These are phyloP conservation scores for Gopherus evgoodei DNA, from an alignment of 2,113 vertebrate genomes.

Conservation along the genomic window DNA sequence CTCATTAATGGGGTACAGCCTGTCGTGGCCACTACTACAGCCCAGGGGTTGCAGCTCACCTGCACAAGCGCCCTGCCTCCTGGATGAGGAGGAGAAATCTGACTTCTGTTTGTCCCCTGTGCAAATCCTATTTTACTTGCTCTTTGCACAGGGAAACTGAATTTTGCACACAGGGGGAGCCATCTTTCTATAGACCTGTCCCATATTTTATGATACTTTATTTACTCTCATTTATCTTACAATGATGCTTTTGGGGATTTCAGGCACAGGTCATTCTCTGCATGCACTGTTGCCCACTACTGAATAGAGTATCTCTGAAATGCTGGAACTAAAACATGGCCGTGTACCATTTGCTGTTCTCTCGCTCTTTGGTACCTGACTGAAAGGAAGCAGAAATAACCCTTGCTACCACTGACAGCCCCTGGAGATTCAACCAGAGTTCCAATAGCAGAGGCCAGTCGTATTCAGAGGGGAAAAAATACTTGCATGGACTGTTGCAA, in stretches of 20 bases:
- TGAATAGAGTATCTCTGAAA: neutral
- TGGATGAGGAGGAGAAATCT: neutral
- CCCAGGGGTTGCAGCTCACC: neutral
- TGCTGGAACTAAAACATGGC: neutral
- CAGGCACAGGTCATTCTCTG: neutral
- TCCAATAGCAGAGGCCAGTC: neutral
- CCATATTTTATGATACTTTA: neutral
- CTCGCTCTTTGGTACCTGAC: neutral
- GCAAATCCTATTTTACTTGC: neutral
- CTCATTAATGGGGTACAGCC: neutral
- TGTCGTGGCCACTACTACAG: neutral
- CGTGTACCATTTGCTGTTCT: neutral
- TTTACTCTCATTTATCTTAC: neutral
- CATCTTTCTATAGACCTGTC: neutral
- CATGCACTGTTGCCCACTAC: neutral
- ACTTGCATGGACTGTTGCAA: neutral
- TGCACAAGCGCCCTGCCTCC: neutral
- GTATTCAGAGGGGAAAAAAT: neutral
- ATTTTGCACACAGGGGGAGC: neutral
- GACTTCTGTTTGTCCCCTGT: neutral
- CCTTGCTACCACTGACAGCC: neutral
- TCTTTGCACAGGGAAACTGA: neutral
- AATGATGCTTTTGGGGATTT: neutral
- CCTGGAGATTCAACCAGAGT: neutral
- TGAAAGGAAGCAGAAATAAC: neutral